Base-by-base conservation (phyloP, 1,140 invertebrate species). In the Drosophila suzukii region DNA sequence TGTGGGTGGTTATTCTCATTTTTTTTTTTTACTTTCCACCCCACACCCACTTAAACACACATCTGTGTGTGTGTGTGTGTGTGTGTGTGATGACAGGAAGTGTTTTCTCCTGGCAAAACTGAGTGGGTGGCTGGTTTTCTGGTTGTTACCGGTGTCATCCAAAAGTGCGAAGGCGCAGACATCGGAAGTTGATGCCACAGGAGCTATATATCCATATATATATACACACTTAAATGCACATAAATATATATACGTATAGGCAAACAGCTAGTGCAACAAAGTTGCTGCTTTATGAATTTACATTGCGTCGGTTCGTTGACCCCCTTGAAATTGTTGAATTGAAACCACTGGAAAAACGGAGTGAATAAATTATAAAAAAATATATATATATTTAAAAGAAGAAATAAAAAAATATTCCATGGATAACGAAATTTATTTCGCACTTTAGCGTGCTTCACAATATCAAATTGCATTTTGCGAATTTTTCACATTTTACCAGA, bases 251-350 rank as follows among this genome's bases (percentile, higher is more conserved):
- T 36, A n/a, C 5, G 27, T 17, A 51, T 34, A 17, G 30, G 15
- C 61, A 44, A 39, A 10, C 41, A 30, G 10, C n/a, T 38, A 41
- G 24, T 49, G 53, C 66, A 50, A 56, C 72, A 72, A 81, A 77
- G 78, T 66, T 62, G 74, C 62, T 54, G 74, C 78, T 74, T 81
- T 82, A 81, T 81, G 73, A 77, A 67, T 77, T 81, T 80, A 44
- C 66, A 57, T 75, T 81, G 56, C 77, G 75, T 61, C 59, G n/a
- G 76, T 72, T 61, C 63, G 41, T 71, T 71, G 62, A 67, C 55
- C 62, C 66, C 7, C 59, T 34, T 20, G 7, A 59, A 62, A 41
- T 32, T 43, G 27, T 24, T 1, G 10, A 54, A 38, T 63, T 50
- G 43, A 63, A 63, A 24, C 38, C 65, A 51, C 7, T 65, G 39